Evolutionary conservation across 2,888 invertebrate species (phyloP), one percentile per base, ranked within the genome.

Genomic region (Corythucha ciliata): DNA sequence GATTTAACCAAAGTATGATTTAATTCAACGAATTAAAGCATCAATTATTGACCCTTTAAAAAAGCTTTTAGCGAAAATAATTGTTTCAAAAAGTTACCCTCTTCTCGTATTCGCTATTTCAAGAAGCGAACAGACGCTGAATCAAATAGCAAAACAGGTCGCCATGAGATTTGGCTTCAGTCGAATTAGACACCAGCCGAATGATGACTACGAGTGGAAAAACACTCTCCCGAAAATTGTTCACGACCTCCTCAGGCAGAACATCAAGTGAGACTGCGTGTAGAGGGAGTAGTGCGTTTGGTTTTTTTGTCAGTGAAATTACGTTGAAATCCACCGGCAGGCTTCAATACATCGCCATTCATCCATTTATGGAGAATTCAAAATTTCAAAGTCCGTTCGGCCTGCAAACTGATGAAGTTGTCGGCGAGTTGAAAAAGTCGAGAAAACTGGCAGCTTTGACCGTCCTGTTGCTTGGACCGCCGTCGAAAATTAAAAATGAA

Each of bases 1-100:
- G 81, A 83, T 67, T 69, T 81, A 55, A 72, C 73, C 1, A 70
- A 24, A 7, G 33, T 33, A 5, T 14, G 14, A 5, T 14, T 33
- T 3, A 33, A 33, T 33, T 16, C 33, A 3, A 18, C 18, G 7
- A 33, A 33, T 33, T 16, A 33, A 7, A 33, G 33, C 5, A 3
- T 33, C 3, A 16, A 33, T 33, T n/a, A n/a, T n/a, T n/a, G n/a
- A n/a, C n/a, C n/a, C n/a, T n/a, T n/a, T n/a, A n/a, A n/a, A n/a
- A n/a, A n/a, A n/a, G 29, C 22, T 49, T 10, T 32, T 49, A 7
- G 29, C 36, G 2, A 34, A 25, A 22, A 49, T 41, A 6, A 33
- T 49, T 1, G 33, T 32, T 22, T 40, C 40, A 16, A 41, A 33
- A 33, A 41, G 21, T 5, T 49, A 49, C 29, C 49, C 49, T 2